Evolutionary conservation across 1,140 invertebrate genomes (phyloP).

Genomic region (Caerostris extrusa): DNA sequence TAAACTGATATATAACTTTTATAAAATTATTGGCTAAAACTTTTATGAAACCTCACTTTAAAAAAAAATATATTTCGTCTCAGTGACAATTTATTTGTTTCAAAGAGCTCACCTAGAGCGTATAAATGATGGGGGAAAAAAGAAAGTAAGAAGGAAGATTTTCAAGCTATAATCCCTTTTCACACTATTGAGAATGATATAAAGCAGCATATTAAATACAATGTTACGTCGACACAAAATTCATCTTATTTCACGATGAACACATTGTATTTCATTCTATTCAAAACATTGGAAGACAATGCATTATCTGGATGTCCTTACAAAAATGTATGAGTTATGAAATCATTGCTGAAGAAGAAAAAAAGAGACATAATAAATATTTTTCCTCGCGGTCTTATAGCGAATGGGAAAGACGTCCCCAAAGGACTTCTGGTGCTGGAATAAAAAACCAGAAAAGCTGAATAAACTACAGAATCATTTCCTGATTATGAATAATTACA

Average conservation of each 20-base stretch:
- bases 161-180: neutral
- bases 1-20: too few relatives aligned
- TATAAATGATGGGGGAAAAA: neutral
- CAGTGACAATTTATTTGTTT: neutral
- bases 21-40: too few relatives aligned
- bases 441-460: neutral
- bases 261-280: slow-evolving; percentile 18
- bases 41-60: too few relatives aligned
- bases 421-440: neutral
- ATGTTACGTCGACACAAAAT: neutral
- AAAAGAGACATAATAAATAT: neutral
- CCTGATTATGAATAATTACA: slow-evolving; percentile 1
- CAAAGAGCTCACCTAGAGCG: neutral
- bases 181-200: neutral
- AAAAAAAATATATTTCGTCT: too few relatives aligned
- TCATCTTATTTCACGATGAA: slow-evolving; percentile 16
- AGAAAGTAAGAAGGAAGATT: neutral
- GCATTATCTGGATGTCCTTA: neutral
- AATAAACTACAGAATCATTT: neutral
- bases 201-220: neutral
- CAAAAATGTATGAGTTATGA: slow-evolving; percentile 15
- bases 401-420: neutral
- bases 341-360: neutral
- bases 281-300: neutral
- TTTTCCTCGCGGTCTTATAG: neutral